Base-by-base conservation (phyloP, 2,888 invertebrate genomes). In the Microplitis deprimator region DNA sequence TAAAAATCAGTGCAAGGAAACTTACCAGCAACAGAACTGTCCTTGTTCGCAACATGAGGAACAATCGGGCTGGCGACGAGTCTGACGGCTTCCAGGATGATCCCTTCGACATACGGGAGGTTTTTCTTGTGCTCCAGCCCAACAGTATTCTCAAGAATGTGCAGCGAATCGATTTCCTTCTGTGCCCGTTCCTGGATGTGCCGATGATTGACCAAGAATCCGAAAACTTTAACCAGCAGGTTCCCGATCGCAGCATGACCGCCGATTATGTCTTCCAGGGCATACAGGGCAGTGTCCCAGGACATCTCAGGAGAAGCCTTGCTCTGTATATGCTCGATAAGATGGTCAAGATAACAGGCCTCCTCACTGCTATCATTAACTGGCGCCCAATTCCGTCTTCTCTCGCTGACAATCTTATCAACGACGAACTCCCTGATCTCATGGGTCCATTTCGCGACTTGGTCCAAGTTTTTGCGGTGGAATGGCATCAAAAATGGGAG, bases 171-270 rank as follows among this genome's bases (percentile, higher is more conserved):
- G 70, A 92, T 92, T 87, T 93, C 93, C 29, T 90, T 81, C 81
- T 92, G 92, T 1, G 93, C 91, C 76, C 88, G 90, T 68, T 85
- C 84, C 81, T 93, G 92, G 0, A 93, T 91, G 38, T 92, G 89
- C 0, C 91, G 91, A 78, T 91, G 90, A 6, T 90, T 90, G 0
- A 91, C 92, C 67, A 93, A 85, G 84, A 90, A 93, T 0, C 91
- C 93, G n/a, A 93, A 87, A 2, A 93, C 87, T 84, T 93, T 92
- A 61, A 92, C 89, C 75, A 93, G 83, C 61, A 93, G 91, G 85
- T 94, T 94, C 0, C 92, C 92, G 59, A 94, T 91, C 0, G 94
- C 94, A 0, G 93, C 91, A 84, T 94, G 93, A 4, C 94, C 94
- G 0, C 94, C 93, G 38, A 92, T 85, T 40, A 93, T 91, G 81